Percentiles rank a stretch among this genome's conserved stretches.
Evolutionary conservation across 53 echinoderm and acorn worm genomes (phyloP).

Genomic region (Actinopyga echinites): DNA sequence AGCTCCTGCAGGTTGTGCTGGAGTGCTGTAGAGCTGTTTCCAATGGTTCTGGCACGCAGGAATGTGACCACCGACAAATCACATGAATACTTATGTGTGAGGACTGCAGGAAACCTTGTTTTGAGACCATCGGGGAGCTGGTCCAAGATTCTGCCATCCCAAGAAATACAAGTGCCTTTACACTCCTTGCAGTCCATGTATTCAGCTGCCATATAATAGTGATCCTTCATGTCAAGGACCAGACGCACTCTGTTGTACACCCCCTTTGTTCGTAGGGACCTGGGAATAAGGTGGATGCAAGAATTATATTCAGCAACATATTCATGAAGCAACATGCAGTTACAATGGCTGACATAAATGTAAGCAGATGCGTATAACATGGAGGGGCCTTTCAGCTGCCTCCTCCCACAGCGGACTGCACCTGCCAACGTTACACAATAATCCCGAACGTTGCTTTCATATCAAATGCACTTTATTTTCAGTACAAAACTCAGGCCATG

Average conservation of each 20-base stretch:
- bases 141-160: not conserved
- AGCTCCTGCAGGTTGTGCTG: not conserved
- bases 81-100: conserved; percentile 7
- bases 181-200: conserved; percentile 44
- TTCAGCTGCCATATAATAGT: conserved; percentile 66
- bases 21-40: conserved; percentile 3
- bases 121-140: not conserved
- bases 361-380: no score
- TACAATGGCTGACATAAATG: no score
- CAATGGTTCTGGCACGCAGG: not conserved
- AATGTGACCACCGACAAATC: not conserved
- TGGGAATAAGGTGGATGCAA: no score
- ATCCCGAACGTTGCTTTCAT: no score
- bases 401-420: no score
- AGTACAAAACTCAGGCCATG: no score
- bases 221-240: conserved; percentile 63
- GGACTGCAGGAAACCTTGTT: not conserved
- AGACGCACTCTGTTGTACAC: conserved; percentile 59
- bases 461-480: no score
- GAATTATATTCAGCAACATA: no score
- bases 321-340: no score
- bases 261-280: conserved; percentile 9
- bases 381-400: no score
- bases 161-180: not conserved
- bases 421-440: no score